Conservation (phyloP, 2,888 invertebrate genomes). For the Acanthopleura granulata region DNA sequence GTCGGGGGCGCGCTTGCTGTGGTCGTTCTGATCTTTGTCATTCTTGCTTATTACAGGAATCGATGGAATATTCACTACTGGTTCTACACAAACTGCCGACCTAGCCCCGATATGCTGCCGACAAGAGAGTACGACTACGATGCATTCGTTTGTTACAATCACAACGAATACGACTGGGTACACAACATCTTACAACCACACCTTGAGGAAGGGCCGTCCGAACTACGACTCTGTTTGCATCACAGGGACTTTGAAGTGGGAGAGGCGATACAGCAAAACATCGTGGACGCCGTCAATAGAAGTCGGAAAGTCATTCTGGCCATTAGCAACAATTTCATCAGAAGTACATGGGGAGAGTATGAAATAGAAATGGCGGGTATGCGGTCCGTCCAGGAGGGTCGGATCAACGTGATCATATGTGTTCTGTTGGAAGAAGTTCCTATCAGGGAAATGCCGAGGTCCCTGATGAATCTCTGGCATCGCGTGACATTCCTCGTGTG, state of each 20-base stretch:
- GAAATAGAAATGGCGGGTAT: constrained; percentile 19
- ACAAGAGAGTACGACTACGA: constrained; percentile 6
- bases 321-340: constrained; percentile 2
- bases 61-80: constrained; percentile 9
- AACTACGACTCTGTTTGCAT: background rate
- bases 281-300: background rate
- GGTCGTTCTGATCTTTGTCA: background rate
- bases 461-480: constrained; percentile 1
- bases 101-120: background rate
- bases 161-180: constrained; percentile 16
- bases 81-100: constrained; percentile 2
- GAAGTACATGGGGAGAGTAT: background rate
- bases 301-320: constrained; percentile 15
- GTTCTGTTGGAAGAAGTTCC: constrained; percentile 20
- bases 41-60: background rate
- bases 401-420: background rate
- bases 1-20: background rate
- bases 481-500: background rate
- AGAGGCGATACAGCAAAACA: constrained; percentile 11
- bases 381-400: background rate
- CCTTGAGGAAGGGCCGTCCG: background rate
- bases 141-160: constrained; percentile 10
- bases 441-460: background rate
- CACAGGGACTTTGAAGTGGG: constrained; percentile 18
- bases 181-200: background rate